phyloP scores from a whole-genome alignment of 92 coral and sea anemone species.

The Epizoanthus stellaris region DNA sequence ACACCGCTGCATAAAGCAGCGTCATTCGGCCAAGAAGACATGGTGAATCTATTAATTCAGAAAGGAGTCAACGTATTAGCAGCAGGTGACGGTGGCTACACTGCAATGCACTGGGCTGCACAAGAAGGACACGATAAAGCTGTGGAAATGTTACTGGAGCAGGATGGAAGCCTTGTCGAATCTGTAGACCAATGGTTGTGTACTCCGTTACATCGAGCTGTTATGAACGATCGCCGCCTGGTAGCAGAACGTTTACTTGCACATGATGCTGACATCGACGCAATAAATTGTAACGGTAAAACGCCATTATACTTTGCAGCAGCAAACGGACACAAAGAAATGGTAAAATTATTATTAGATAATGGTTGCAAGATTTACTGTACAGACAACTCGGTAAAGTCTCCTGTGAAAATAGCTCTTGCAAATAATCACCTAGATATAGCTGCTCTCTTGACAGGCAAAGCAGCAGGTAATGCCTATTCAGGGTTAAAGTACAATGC shows the following conservation, averaged over 20 bases:
- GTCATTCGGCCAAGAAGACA: background rate
- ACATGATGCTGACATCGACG: slow-evolving; percentile 4
- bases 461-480: too few species aligned
- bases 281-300: background rate
- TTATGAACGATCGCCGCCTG: background rate
- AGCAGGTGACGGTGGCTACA: background rate
- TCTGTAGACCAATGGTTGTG: background rate
- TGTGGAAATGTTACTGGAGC: background rate
- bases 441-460: too few species aligned
- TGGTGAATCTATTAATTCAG: background rate
- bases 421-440: too few species aligned
- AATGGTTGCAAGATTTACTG: background rate
- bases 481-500: too few species aligned
- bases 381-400: too few species aligned
- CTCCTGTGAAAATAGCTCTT: too few species aligned
- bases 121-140: background rate
- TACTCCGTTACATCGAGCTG: slow-evolving; percentile 23
- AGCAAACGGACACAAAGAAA: background rate
- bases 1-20: background rate
- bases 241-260: slow-evolving; percentile 4
- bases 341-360: background rate
- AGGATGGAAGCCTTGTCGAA: background rate
- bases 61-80: background rate
- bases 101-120: slow-evolving; percentile 17
- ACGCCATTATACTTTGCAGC: slow-evolving; percentile 12